These are phyloP conservation scores for Rhinogobio ventralis DNA, from an alignment of 2,797 vertebrate genomes.

Conservation along the genomic window DNA sequence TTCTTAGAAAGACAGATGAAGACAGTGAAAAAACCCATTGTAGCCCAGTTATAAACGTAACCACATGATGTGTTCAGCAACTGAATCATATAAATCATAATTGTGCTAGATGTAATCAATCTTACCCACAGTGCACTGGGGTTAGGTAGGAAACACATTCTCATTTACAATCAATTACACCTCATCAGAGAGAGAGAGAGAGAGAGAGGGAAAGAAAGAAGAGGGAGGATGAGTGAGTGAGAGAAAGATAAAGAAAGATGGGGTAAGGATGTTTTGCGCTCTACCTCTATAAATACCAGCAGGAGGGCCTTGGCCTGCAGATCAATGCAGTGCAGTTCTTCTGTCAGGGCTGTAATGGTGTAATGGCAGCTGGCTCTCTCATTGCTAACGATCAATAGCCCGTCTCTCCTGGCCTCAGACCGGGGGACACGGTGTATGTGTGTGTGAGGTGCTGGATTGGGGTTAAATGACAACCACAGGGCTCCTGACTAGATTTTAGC, in stretches of 20 bases:
- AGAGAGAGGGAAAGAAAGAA: conserved; percentile 64
- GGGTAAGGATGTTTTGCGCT: conserved; percentile 61
- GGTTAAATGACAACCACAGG: conserved; percentile 71
- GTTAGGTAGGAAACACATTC: conserved; percentile 89
- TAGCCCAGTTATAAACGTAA: conserved; percentile 65
- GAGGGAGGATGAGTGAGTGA: conserved; percentile 34
- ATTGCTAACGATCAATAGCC: conserved; percentile 85
- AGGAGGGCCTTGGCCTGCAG: conserved; percentile 78
- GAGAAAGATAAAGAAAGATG: conserved; percentile 38
- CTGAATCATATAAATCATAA: conserved; percentile 94
- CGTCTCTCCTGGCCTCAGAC: conserved; percentile 78
- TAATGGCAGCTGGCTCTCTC: conserved; percentile 84
- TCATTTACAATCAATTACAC: conserved; percentile 96
- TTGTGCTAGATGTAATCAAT: conserved; percentile 94
- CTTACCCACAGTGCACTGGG: conserved; percentile 86
- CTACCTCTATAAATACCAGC: conserved; percentile 90
- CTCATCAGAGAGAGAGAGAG: conserved; percentile 83
- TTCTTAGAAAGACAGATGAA: background rate
- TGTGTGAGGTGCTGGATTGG: conserved; percentile 37
- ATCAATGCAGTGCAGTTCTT: conserved; percentile 91
- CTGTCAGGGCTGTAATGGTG: conserved; percentile 87
- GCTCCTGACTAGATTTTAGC: conserved; percentile 46
- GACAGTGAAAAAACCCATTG: background rate
- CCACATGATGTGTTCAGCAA: conserved; percentile 79
- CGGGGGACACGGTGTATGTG: conserved; percentile 64